Base-by-base conservation (phyloP, 1,140 invertebrate species). In the Polyergus mexicanus region DNA sequence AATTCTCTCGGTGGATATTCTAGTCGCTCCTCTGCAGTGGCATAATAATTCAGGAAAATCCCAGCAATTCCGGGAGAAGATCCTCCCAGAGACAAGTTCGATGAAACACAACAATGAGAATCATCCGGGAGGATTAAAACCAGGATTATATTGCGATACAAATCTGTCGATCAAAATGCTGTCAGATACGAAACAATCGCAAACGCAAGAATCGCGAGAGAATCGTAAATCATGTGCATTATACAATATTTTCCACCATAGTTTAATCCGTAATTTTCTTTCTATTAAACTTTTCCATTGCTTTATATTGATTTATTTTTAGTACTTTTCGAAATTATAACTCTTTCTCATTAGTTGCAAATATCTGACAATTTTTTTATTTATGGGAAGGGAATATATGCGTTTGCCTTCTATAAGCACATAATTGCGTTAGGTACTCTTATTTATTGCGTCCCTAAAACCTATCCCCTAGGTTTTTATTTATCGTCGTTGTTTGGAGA, bases 341-440 rank as follows among this genome's bases (percentile, higher is more conserved):
- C 28, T 16, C 5, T 54, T 22, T 41, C 69, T 69, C 7, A 38
- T 58, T 25, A 41, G 19, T 38, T 10, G 38, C 11, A 19, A 44
- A 74, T 38, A 74, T 13, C 38, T 72, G 11, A 4, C 6, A 19
- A 7, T 71, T 58, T 25, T 25, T 35, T 35, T n/a, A 71, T 41
- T 74, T 74, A 74, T 74, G 22, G 25, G 54, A 85, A 81, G 58
- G 41, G 13, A 60, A 76, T 25, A 62, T 85, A 62, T 86, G 75
- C 76, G 28, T 69, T 22, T 56, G 60, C 85, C 66, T 85, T 80
- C 75, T 56, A 66, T 60, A 60, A 91, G 76, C 86, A 86, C 88
- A 84, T 92, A 92, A 92, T 92, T 92, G 89, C 91, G 83, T 90
- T 89, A 92, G 88, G 38, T 65, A 78, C 62, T 76, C 84, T 90